Evolutionary conservation across 2,113 vertebrate species (phyloP), one percentile per base, ranked within the genome.

Genomic region (Pimephales promelas): DNA sequence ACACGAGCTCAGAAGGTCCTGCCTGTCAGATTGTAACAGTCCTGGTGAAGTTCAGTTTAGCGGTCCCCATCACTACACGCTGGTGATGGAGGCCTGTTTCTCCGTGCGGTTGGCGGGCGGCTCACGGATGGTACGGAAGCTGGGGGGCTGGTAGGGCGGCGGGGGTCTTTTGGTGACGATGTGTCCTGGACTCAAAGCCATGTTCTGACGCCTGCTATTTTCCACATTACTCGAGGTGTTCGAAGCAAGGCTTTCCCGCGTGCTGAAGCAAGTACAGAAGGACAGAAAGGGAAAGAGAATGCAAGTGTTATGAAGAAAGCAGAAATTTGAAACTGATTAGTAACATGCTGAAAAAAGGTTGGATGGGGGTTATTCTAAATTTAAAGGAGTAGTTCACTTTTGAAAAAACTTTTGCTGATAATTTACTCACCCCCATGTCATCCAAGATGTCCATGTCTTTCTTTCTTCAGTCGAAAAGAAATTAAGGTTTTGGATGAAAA

Each of bases 191-290:
- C 97, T 99, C 93, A 99, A 92, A 52, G 96, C 95, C 0, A 97
- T 93, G 88, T 99, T 98, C 93, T 99, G 98, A 26, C 97, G 96
- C 68, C 97, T 94, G 94, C 95, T 98, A 90, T 97, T 98, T 93
- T 99, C 98, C 90, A 99, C 96, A 83, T 98, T 97, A 88, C 97
- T 99, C 1, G 98, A 99, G 61, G 98, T 99, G 95, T 99, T 99
- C 62, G 98, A 99, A 64, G 98, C 98, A 89, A 99, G 94, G 92
- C 98, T 99, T 94, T 99, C 98, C 72, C 98, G 95, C 70, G 98
- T 99, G 91, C 98, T 99, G 91, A 61, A 31, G 79, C 89, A 90
- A 90, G 86, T 89, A 85, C 83, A 81, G 88, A 87, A 0, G 43
- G 83, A 79, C 18, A 77, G 36, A 70, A 56, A 80, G 36, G 57